phyloP scores from a whole-genome alignment of 2,797 vertebrate species.

The Neosilurus hyrtlii region DNA sequence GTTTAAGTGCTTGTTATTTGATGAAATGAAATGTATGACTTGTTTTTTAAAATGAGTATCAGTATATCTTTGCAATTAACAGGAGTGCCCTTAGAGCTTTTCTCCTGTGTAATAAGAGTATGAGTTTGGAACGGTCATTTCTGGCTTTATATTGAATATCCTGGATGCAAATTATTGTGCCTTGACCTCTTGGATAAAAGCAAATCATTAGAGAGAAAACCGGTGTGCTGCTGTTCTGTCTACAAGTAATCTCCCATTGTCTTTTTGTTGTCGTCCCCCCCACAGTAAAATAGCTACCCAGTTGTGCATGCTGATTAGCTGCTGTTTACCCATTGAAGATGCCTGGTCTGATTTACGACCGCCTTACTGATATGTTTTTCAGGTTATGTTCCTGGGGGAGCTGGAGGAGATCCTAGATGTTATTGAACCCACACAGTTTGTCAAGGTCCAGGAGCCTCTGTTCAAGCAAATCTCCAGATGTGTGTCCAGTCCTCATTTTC shows the following conservation, averaged over 20 bases:
- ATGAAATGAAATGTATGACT: neutral
- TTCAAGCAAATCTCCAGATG: conserved; percentile 99
- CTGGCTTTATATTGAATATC: neutral
- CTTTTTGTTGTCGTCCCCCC: too few relatives aligned
- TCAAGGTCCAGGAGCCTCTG: conserved; percentile 98
- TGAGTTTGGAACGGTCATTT: neutral
- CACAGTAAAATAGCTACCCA: neutral
- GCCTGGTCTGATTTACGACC: neutral
- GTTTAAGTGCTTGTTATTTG: neutral
- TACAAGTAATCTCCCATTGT: too few relatives aligned
- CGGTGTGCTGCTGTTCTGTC: neutral
- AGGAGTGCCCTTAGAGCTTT: neutral
- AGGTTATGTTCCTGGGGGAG: conserved; percentile 99
- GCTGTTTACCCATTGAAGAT: neutral
- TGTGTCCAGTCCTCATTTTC: conserved; percentile 98
- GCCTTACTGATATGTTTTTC: neutral
- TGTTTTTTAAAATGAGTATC: neutral
- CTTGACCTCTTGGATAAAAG: neutral
- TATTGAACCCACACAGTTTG: conserved; percentile 96
- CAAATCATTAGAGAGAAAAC: neutral
- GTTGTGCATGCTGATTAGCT: neutral
- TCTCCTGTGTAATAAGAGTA: neutral
- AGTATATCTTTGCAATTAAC: neutral
- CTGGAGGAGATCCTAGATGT: conserved; percentile 98
- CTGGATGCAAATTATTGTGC: neutral